Conservation (phyloP, 2,888 invertebrate species). For the Leucophenga maculata region DNA sequence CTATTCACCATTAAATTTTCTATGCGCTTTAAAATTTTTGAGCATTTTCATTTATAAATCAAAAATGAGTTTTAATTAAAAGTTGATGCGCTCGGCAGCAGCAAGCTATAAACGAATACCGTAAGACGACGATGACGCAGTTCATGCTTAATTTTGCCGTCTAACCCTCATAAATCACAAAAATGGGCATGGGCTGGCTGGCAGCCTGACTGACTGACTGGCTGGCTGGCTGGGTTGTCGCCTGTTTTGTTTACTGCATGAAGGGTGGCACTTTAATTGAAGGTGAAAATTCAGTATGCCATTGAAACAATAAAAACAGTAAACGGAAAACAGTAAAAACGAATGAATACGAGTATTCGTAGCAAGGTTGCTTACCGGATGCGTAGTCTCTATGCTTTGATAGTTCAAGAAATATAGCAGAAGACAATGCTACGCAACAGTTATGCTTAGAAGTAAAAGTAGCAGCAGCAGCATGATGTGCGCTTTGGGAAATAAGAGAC, state of each 20-base stretch:
- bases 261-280: constrained; percentile 54
- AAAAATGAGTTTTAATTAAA: constrained; percentile 67
- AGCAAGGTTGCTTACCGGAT: no score
- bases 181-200: constrained; percentile 16
- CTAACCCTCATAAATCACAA: constrained; percentile 65
- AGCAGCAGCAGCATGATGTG: constrained; percentile 47
- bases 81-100: constrained; percentile 49
- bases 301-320: constrained; percentile 48
- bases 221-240: constrained; percentile 4
- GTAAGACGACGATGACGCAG: constrained; percentile 62
- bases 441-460: constrained; percentile 37
- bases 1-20: no score
- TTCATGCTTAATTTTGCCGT: constrained; percentile 62
- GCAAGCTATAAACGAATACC: constrained; percentile 22
- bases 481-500: constrained; percentile 48
- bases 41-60: constrained; percentile 59
- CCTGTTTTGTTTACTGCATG: background rate
- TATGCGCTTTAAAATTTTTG: constrained; percentile 40
- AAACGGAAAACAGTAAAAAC: constrained; percentile 25
- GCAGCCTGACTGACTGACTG: no score
- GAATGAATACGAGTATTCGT: no score
- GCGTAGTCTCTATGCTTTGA: background rate
- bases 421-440: constrained; percentile 53
- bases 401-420: constrained; percentile 49
- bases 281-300: constrained; percentile 63